These are phyloP conservation scores for Aplochiton taeniatus DNA, from an alignment of 2,797 vertebrate species.

Conservation along the genomic window DNA sequence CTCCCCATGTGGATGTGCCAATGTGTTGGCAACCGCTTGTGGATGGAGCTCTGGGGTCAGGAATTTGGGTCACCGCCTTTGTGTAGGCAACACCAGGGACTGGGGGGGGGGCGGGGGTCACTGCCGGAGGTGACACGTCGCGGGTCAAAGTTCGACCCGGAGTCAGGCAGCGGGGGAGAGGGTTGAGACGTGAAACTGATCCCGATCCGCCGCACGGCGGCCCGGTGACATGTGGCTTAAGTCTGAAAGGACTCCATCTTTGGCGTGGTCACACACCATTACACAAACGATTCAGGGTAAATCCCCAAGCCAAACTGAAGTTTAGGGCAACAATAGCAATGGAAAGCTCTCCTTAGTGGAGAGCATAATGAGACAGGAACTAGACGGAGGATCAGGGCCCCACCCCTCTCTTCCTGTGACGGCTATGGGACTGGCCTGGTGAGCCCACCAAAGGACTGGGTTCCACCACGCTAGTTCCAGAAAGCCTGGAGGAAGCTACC, in stretches of 20 bases:
- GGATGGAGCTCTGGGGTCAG: conserved; percentile 14
- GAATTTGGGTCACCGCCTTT: conserved; percentile 18
- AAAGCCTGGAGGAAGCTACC: no score
- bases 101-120: conserved; percentile 23
- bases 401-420: conserved; percentile 1
- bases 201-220: conserved; percentile 10
- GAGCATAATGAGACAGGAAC: conserved; percentile 17
- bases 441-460: neutral
- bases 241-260: conserved; percentile 41
- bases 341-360: conserved; percentile 30
- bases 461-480: no score
- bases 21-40: neutral
- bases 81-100: conserved; percentile 20
- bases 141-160: conserved; percentile 34
- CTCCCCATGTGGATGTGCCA: neutral
- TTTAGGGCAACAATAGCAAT: conserved; percentile 26
- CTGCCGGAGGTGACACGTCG: conserved; percentile 16
- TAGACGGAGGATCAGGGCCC: neutral
- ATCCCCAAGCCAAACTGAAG: conserved; percentile 47
- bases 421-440: neutral
- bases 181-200: conserved; percentile 28
- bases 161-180: conserved; percentile 17
- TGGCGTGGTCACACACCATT: conserved; percentile 44
- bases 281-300: conserved; percentile 45
- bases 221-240: conserved; percentile 35